phyloP scores from a whole-genome alignment of 2,888 invertebrate species.

The Nymphalis c-album region DNA sequence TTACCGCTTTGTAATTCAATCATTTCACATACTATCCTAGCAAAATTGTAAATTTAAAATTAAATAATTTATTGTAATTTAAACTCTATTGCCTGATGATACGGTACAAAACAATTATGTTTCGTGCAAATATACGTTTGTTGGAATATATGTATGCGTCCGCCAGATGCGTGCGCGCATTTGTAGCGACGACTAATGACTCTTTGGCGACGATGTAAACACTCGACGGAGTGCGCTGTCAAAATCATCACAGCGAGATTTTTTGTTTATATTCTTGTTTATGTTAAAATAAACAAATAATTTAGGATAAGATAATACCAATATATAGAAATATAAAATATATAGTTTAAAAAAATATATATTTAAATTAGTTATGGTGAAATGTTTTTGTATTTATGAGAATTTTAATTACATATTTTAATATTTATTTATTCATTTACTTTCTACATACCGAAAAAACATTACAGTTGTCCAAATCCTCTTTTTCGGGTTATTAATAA shows the following conservation, averaged over 20 bases:
- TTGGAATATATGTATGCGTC: conserved; percentile 52
- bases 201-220: conserved; percentile 74
- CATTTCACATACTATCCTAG: conserved; percentile 49
- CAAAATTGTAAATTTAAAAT: background rate
- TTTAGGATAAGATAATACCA: background rate
- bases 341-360: no score
- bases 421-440: no score
- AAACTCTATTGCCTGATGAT: conserved; percentile 15
- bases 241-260: conserved; percentile 62
- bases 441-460: no score
- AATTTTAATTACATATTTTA: no score
- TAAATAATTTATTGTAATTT: conserved; percentile 23
- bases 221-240: conserved; percentile 66
- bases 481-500: no score
- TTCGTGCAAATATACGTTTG: conserved; percentile 15
- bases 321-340: no score
- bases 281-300: no score
- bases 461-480: no score
- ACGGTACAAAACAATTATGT: conserved; percentile 10
- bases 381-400: no score
- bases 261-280: conserved; percentile 48
- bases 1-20: conserved; percentile 60
- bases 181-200: conserved; percentile 75
- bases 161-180: conserved; percentile 68
- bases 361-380: no score